phyloP scores from a whole-genome alignment of 2,888 invertebrate species.

The Pachymerium ferrugineum region DNA sequence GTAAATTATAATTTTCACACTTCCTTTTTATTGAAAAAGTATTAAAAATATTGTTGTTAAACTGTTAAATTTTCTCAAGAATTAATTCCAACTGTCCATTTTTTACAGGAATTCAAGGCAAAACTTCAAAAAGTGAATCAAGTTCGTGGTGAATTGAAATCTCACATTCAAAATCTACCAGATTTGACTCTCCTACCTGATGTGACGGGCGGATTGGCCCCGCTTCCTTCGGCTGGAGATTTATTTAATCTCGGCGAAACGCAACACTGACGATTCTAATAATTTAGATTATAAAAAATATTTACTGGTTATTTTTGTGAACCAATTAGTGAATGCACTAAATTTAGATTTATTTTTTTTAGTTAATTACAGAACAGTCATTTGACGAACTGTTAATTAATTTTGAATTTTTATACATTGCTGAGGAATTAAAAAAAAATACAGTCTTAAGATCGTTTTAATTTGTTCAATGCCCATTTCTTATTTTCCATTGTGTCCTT shows the following conservation, averaged over 20 bases:
- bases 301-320: not conserved
- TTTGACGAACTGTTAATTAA: no score
- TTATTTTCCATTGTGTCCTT: slow-evolving; percentile 22
- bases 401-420: not conserved
- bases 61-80: not conserved
- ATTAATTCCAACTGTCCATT: slow-evolving; percentile 39
- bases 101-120: slow-evolving; percentile 78
- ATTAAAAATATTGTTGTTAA: not conserved
- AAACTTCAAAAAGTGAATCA: slow-evolving; percentile 79
- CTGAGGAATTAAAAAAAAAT: not conserved
- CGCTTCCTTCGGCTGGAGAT: slow-evolving; percentile 91
- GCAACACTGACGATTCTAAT: slow-evolving; percentile 22
- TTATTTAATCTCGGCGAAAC: slow-evolving; percentile 63
- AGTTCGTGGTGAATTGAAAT: slow-evolving; percentile 81
- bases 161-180: slow-evolving; percentile 87
- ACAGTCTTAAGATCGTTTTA: not conserved
- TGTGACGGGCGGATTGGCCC: slow-evolving; percentile 85
- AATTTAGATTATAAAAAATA: not conserved
- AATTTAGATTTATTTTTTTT: not conserved
- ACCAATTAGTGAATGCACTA: not conserved
- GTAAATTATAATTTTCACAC: not conserved
- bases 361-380: not conserved
- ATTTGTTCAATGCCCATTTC: slow-evolving; percentile 10
- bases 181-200: slow-evolving; percentile 87
- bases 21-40: not conserved